Evolutionary conservation across 2,888 invertebrate species (phyloP).

Genomic region (Kuschelorhynchus macadamiae): DNA sequence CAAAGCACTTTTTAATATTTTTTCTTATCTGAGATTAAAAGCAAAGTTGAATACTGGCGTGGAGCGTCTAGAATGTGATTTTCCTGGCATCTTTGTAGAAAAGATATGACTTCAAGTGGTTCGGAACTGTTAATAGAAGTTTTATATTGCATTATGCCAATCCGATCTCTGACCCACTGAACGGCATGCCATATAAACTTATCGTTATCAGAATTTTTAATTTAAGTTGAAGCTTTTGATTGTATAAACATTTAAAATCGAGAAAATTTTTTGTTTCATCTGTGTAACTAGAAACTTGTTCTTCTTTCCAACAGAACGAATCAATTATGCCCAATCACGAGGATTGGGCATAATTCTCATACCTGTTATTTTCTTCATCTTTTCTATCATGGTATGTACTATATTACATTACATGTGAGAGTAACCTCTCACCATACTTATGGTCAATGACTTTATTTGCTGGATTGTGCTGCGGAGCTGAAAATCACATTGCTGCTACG

Average conservation of each 20-base stretch:
- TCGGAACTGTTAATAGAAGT: no score
- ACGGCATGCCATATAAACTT: no score
- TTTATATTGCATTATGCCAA: no score
- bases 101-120: no score
- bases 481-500: constrained; percentile 31
- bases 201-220: no score
- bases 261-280: constrained; percentile 27
- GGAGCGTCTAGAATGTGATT: no score
- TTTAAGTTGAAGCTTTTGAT: no score
- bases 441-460: constrained; percentile 20
- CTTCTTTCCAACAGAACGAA: background rate
- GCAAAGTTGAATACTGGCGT: no score
- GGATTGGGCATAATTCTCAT: constrained; percentile 23
- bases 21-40: no score
- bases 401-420: constrained; percentile 40
- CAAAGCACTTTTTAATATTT: no score
- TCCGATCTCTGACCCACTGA: no score
- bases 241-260: constrained; percentile 15
- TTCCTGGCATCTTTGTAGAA: no score
- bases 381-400: constrained; percentile 39
- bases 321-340: constrained; percentile 30
- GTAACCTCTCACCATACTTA: constrained; percentile 31
- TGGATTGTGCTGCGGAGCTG: constrained; percentile 4
- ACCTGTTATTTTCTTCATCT: constrained; percentile 26
- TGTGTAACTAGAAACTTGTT: constrained; percentile 22